phyloP scores from a whole-genome alignment of 53 echinoderm and acorn worm genomes.

The Actinopyga echinites region DNA sequence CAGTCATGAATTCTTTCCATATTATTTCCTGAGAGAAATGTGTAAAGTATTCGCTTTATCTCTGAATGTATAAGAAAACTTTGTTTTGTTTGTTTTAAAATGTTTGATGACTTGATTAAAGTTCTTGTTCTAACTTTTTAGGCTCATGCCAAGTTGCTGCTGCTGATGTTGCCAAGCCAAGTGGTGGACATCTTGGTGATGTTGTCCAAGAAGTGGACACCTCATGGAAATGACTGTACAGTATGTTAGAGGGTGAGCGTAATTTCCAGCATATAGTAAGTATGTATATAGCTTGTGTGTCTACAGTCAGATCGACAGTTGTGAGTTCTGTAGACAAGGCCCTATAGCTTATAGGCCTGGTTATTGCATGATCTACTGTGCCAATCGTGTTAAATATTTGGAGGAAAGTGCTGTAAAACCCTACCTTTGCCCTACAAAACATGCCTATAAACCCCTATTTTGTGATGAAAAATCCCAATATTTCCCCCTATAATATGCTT shows the following conservation, averaged over 20 bases:
- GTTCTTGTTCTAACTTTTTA: background rate
- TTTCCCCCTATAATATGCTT: no score
- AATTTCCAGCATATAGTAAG: background rate
- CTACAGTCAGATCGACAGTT: no score
- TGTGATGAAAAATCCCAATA: no score
- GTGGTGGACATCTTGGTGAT: background rate
- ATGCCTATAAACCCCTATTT: no score
- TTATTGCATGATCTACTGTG: no score
- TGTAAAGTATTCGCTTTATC: conserved; percentile 1
- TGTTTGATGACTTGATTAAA: no score
- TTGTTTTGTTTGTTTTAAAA: background rate
- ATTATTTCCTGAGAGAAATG: conserved; percentile 9
- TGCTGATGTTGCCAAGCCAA: background rate
- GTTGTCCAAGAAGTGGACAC: background rate
- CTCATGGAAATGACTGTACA: conserved; percentile 8
- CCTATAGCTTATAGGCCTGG: no score
- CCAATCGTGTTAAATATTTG: no score
- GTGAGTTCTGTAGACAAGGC: no score
- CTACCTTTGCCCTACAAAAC: no score
- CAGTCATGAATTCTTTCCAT: conserved; percentile 1
- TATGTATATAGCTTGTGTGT: no score
- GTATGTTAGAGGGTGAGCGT: background rate
- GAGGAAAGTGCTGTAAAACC: no score
- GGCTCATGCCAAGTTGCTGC: background rate
- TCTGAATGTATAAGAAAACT: background rate